A percentile compares a stretch with the other conserved stretches of the same genome.
phyloP scores from a whole-genome alignment of 2,888 invertebrate genomes.

The Bimastos eiseni region DNA sequence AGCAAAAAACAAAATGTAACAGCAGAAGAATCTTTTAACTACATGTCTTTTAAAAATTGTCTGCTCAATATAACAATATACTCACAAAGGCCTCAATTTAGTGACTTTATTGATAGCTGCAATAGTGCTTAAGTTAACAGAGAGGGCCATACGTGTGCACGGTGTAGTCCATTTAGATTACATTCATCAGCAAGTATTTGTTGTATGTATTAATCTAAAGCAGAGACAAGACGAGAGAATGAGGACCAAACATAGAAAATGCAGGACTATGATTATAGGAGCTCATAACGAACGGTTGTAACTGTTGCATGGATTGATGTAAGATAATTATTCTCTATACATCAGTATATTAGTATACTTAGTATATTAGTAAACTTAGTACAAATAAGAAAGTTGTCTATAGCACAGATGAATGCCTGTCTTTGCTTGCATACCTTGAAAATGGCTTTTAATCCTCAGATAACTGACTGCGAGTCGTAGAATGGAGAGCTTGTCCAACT shows the following conservation, averaged over 20 bases:
- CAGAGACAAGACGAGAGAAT: no score
- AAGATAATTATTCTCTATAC: background rate
- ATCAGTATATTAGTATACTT: background rate
- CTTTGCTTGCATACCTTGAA: conserved; percentile 77
- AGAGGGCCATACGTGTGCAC: background rate
- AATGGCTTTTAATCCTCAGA: conserved; percentile 96
- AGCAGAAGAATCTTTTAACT: background rate
- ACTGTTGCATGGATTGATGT: no score
- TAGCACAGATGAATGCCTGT: background rate
- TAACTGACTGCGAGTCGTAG: conserved; percentile 96
- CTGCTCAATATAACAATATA: background rate
- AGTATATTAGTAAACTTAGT: no score
- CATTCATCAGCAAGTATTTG: no score
- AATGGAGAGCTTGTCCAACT: conserved; percentile 95
- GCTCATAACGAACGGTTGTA: no score
- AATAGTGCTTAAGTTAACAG: background rate
- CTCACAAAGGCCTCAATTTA: background rate
- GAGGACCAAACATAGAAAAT: no score
- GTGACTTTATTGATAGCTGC: background rate
- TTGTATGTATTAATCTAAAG: no score
- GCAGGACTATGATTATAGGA: no score
- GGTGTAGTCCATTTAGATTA: background rate
- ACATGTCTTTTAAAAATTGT: background rate
- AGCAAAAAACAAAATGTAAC: background rate
- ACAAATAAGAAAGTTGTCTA: no score